Percentiles rank a stretch among this genome's conserved stretches.
These are phyloP conservation scores for Heterotis niloticus DNA, from an alignment of 2,113 vertebrate genomes.

Conservation along the genomic window DNA sequence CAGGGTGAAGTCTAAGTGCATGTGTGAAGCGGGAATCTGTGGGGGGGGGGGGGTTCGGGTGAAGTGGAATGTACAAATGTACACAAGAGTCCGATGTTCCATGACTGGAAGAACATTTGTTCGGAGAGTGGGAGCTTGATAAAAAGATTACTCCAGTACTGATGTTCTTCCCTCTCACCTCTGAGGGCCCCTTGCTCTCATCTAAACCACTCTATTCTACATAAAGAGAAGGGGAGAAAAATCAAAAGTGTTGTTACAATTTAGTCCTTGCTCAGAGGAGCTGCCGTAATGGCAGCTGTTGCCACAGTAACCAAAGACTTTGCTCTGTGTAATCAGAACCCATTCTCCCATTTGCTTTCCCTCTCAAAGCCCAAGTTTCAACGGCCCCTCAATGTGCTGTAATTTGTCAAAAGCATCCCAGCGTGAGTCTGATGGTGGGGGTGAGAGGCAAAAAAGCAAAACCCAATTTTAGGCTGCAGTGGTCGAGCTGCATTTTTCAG, in stretches of 20 bases:
- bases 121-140: background rate
- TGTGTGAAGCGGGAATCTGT: background rate
- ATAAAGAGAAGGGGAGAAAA: background rate
- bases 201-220: slow-evolving; percentile 1
- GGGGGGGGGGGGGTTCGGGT: too few relatives aligned
- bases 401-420: slow-evolving; percentile 1
- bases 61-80: too few relatives aligned
- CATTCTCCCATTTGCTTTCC: background rate
- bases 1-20: slow-evolving; percentile 3
- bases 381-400: background rate
- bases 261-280: slow-evolving; percentile 9
- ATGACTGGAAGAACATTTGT: background rate
- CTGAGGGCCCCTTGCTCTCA: background rate
- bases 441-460: background rate
- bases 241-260: background rate
- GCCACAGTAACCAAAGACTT: background rate
- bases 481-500: background rate
- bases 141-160: background rate
- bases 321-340: background rate
- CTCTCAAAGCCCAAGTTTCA: slow-evolving; percentile 3
- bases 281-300: background rate
- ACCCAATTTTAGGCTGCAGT: background rate
- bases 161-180: background rate
- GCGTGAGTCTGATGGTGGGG: background rate
- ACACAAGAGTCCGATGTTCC: background rate